Percentiles rank a stretch among this genome's conserved stretches.
These are phyloP conservation scores for Spilogale gracilis DNA, from an alignment of 2,113 vertebrate species.

Conservation along the genomic window DNA sequence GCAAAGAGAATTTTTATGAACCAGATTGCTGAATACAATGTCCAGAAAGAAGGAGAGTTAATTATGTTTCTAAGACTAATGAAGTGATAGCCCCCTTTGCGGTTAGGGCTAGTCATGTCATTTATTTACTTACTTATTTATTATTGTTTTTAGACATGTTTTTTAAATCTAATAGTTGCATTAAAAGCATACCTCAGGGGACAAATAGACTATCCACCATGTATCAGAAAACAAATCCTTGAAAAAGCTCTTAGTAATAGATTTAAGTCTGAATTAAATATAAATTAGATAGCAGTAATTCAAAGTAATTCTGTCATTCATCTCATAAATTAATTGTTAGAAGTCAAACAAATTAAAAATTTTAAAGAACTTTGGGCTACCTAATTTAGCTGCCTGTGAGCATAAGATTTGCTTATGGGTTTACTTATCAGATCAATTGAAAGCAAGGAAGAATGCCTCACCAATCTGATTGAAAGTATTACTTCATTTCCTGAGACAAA, in stretches of 20 bases:
- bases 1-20: background rate
- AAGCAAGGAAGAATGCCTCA: background rate
- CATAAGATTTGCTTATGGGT: background rate
- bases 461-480: slow-evolving; percentile 37
- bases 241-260: background rate
- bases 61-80: background rate
- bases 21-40: background rate
- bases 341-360: slow-evolving; percentile 53
- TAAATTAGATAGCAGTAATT: slow-evolving; percentile 14
- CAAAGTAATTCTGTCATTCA: slow-evolving; percentile 30
- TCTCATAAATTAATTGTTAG: slow-evolving; percentile 45
- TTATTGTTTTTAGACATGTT: background rate
- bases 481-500: slow-evolving; percentile 47
- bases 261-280: slow-evolving; percentile 15
- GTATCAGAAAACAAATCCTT: slow-evolving; percentile 8
- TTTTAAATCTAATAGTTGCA: slow-evolving; percentile 12
- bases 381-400: background rate
- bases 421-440: background rate
- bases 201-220: background rate
- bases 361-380: background rate
- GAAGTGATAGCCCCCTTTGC: background rate
- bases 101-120: background rate
- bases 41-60: background rate
- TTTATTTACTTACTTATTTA: too few relatives aligned
- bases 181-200: background rate